A percentile compares a stretch with the other conserved stretches of the same genome.
Evolutionary conservation across 1,140 invertebrate species (phyloP).

Genomic region (Diploscapter pachys): DNA sequence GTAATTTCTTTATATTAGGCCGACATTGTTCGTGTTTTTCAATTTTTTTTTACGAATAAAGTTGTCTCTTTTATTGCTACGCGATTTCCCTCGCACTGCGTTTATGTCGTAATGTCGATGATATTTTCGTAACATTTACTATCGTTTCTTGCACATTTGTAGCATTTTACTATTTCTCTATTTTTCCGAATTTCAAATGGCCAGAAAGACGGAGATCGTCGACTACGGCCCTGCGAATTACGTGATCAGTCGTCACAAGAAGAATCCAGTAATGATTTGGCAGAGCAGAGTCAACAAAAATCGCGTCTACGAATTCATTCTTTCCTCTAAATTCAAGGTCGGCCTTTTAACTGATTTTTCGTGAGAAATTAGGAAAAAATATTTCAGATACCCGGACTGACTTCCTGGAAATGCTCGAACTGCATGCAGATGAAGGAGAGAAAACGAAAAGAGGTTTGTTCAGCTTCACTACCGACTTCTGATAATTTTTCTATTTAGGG

Average conservation of each 20-base stretch:
- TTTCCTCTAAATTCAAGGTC: conserved; percentile 8
- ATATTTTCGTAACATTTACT: no score
- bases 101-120: no score
- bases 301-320: conserved; percentile 28
- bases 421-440: conserved; percentile 20
- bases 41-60: no score
- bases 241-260: conserved; percentile 18
- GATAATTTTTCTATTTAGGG: conserved; percentile 2
- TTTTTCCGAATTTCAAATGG: no score
- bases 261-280: conserved; percentile 21
- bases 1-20: no score
- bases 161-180: no score
- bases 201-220: not conserved
- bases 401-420: conserved; percentile 22
- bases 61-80: no score
- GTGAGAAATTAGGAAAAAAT: not conserved
- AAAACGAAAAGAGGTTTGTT: conserved; percentile 9
- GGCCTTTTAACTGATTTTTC: not conserved
- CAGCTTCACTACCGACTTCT: not conserved
- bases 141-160: no score
- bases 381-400: conserved; percentile 18
- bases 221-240: conserved; percentile 18
- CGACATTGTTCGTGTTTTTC: no score
- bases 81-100: no score
- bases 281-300: conserved; percentile 11